Evolutionary conservation across 2,888 invertebrate genomes (phyloP).

Genomic region (Melieria crassipennis): DNA sequence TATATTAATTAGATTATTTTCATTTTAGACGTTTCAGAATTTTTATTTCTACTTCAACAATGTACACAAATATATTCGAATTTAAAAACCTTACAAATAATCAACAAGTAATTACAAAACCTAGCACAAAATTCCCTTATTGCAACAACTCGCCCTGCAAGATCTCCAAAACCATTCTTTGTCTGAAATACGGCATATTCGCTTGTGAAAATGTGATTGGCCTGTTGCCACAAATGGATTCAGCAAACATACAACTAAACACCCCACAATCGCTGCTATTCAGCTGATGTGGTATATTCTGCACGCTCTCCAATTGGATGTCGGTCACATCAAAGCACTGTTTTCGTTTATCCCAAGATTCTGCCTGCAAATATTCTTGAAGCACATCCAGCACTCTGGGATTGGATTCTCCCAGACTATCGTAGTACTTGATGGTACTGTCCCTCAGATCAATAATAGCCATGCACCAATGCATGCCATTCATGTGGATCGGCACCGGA

Average conservation of each 20-base stretch:
- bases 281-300: constrained; percentile 91
- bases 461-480: constrained; percentile 95
- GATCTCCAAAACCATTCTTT: constrained; percentile 92
- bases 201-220: constrained; percentile 84
- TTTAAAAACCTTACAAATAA: too few species aligned
- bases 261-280: constrained; percentile 98
- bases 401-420: constrained; percentile 90
- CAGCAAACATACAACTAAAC: constrained; percentile 96
- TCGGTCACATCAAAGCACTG: constrained; percentile 73
- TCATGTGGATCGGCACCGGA: constrained; percentile 90
- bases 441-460: constrained; percentile 83
- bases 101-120: too few species aligned
- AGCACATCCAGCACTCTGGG: constrained; percentile 76
- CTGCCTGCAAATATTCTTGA: constrained; percentile 80
- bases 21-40: too few species aligned
- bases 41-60: too few species aligned
- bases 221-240: constrained; percentile 83
- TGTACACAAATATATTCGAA: too few species aligned
- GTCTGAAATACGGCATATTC: constrained; percentile 92
- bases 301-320: constrained; percentile 75
- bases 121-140: background rate
- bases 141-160: constrained; percentile 75
- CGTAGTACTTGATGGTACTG: constrained; percentile 82
- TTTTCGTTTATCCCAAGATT: constrained; percentile 88
- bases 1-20: too few species aligned